Conservation (phyloP, 2,797 vertebrate species). For the Trichosurus vulpecula region DNA sequence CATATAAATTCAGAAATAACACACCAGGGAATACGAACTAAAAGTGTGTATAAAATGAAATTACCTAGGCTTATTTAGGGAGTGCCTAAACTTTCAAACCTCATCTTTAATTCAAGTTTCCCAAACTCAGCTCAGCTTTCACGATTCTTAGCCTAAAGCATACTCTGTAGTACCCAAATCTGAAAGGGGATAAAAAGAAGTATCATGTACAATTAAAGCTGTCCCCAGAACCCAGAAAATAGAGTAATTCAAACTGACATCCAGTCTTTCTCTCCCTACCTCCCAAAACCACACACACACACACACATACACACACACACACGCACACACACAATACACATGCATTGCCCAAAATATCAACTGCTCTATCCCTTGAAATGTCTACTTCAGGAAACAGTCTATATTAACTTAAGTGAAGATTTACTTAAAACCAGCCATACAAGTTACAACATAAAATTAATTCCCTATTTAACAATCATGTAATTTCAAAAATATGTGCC, state of each 20-base stretch:
- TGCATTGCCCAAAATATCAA: background rate
- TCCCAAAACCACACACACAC: background rate
- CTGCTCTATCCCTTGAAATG: background rate
- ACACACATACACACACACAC: too few species aligned
- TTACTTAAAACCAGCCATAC: background rate
- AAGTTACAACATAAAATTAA: background rate
- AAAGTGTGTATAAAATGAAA: background rate
- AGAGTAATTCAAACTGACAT: background rate
- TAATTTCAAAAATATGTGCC: background rate
- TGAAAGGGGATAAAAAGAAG: background rate
- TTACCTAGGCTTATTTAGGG: background rate
- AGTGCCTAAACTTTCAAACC: background rate
- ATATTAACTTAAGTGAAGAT: background rate
- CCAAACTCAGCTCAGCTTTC: background rate
- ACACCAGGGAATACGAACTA: background rate
- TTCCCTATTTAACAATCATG: background rate
- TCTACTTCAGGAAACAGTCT: background rate
- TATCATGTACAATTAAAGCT: background rate
- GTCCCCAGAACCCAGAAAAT: background rate
- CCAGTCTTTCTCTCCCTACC: background rate
- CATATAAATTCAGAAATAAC: background rate
- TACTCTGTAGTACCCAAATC: background rate
- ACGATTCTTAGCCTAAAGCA: background rate
- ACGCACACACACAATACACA: too few species aligned
- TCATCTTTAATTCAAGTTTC: background rate